Base-by-base conservation (phyloP, 2,888 invertebrate genomes). In the Drosophila putrida region DNA sequence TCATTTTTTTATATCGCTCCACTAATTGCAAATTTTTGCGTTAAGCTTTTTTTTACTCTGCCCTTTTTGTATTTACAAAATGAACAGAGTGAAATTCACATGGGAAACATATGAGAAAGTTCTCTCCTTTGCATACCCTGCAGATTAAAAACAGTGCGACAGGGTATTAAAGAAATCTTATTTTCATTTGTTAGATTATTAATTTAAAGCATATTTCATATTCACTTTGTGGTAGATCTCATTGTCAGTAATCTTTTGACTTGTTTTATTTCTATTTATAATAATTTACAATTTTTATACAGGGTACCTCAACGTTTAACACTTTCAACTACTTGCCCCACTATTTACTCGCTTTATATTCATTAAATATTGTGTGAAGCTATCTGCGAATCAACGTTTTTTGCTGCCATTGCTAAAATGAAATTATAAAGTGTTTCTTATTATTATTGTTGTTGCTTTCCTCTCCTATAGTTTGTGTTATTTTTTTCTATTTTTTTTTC, bases 1-100 rank as follows among this genome's bases (percentile, higher is more conserved):
- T 43, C 41, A 38, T 27, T 50, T 55, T 61, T 44, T 27, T 28
- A 9, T 63, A 54, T 57, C 57, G 35, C 38, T 20, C 53, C 60
- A 59, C 75, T 82, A 83, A 82, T 83, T 82, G 80, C 78, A 71
- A 60, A 65, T 68, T 44, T 60, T 64, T 70, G 39, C 55, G 50
- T 64, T 20, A 44, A 65, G 36, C 44, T 50, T 10, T 38, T 9
- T 46, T 53, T 57, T 57, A 49, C 51, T 53, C 11, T 15, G 10
- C 36, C 46, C 13, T 35, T 49, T 41, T 49, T 41, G 44, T 44
- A 51, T 44, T 61, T 44, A 50, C 36, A 51, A 55, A 58, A 33
- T 39, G 41, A 47, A 54, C 36, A 44, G 9, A 38, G 38, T 27
- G 36, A 31, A 41, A 31, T 20, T 65, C 49, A 59, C 46, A 46